These are phyloP conservation scores for Hyalella azteca DNA, from an alignment of 2,888 invertebrate genomes.

Conservation along the genomic window DNA sequence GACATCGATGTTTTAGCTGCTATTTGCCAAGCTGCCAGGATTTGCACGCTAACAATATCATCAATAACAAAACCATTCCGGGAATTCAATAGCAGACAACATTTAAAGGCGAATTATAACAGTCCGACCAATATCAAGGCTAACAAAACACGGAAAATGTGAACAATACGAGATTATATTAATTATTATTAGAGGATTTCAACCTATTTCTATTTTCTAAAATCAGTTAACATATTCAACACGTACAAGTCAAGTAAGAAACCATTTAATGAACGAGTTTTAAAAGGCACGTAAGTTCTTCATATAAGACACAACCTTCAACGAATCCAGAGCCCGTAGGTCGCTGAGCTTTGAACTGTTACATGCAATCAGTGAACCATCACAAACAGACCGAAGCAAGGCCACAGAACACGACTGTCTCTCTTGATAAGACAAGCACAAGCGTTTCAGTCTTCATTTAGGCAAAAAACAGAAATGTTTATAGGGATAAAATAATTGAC, in stretches of 20 bases:
- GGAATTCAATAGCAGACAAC: too few relatives aligned
- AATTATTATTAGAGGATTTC: slow-evolving; percentile 16
- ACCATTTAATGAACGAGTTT: slow-evolving; percentile 5
- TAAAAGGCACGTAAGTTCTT: slow-evolving; percentile 3
- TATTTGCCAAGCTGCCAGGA: too few relatives aligned
- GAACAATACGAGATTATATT: neutral
- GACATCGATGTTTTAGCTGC: too few relatives aligned
- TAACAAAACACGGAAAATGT: neutral
- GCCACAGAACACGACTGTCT: too few relatives aligned
- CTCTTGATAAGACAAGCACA: too few relatives aligned
- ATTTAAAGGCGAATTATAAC: neutral
- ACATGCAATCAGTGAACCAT: too few relatives aligned
- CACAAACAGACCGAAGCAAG: too few relatives aligned
- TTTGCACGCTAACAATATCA: too few relatives aligned
- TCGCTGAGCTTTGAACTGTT: neutral
- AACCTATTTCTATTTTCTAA: neutral
- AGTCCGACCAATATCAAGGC: neutral
- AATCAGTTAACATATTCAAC: slow-evolving; percentile 19
- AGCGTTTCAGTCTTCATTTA: too few relatives aligned
- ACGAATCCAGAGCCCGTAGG: neutral
- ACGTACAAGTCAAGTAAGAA: slow-evolving; percentile 11
- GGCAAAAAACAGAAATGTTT: too few relatives aligned
- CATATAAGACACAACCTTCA: slow-evolving; percentile 23
- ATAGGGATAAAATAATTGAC: too few relatives aligned
- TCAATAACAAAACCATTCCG: too few relatives aligned